Conservation (phyloP, 1,140 invertebrate genomes). For the Agraylea sexmaculata region DNA sequence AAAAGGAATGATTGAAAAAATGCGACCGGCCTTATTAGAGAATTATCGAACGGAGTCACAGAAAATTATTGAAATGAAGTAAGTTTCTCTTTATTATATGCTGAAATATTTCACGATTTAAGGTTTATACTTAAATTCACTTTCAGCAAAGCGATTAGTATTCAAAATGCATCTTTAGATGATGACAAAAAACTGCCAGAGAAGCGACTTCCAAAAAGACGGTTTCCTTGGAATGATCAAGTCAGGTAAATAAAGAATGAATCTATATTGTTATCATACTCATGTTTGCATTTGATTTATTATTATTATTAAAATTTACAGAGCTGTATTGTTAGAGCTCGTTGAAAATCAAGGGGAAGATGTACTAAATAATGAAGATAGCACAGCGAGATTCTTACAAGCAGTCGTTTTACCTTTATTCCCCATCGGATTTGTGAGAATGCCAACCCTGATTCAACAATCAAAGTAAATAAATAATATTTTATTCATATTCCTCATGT, state of each 20-base stretch:
- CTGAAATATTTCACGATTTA: background rate
- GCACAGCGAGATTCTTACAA: conserved; percentile 23
- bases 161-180: conserved; percentile 15
- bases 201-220: conserved; percentile 33
- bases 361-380: conserved; percentile 18
- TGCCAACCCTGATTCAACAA: conserved; percentile 34
- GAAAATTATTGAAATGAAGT: conserved; percentile 20
- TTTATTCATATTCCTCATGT: too few species aligned
- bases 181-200: conserved; percentile 20
- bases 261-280: too few species aligned
- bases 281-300: background rate
- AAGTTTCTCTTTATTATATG: conserved; percentile 2
- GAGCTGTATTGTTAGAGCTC: conserved; percentile 24
- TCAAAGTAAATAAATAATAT: conserved; percentile 24
- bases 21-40: conserved; percentile 32
- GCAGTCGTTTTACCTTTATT: conserved; percentile 29
- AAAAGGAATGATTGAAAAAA: conserved; percentile 33
- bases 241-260: conserved; percentile 19
- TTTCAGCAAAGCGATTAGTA: conserved; percentile 29
- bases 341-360: conserved; percentile 17
- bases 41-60: conserved; percentile 34
- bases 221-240: conserved; percentile 32
- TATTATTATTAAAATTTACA: conserved; percentile 5
- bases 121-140: background rate
- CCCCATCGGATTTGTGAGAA: conserved; percentile 32